Evolutionary conservation across 1,140 invertebrate species (phyloP).

Genomic region (Ceratina calcarata): DNA sequence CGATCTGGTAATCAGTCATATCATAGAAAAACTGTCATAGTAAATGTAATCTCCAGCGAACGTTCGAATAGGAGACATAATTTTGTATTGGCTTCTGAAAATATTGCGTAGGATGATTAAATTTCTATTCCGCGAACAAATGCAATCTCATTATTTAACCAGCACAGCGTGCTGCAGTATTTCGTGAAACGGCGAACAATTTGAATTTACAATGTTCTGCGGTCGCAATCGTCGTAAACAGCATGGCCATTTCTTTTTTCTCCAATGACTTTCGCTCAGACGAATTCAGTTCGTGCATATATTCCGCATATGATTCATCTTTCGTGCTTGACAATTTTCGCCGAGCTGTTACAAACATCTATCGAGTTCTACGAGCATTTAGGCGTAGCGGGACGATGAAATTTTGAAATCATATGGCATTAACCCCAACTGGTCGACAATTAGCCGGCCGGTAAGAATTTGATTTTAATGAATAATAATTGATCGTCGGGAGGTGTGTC

Average conservation of each 20-base stretch:
- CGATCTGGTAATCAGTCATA: slow-evolving; percentile 39
- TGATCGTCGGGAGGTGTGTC: not conserved
- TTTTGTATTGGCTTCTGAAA: too few relatives aligned
- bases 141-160: slow-evolving; percentile 18
- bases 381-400: too few relatives aligned
- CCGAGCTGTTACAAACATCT: too few relatives aligned
- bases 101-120: not conserved
- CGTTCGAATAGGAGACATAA: too few relatives aligned
- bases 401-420: too few relatives aligned
- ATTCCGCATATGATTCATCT: too few relatives aligned
- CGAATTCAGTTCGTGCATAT: not conserved
- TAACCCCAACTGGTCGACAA: not conserved
- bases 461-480: slow-evolving; percentile 38
- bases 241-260: not conserved
- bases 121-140: not conserved
- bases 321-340: too few relatives aligned
- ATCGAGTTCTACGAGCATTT: too few relatives aligned
- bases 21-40: not conserved
- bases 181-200: not conserved
- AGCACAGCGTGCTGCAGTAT: not conserved
- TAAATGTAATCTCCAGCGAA: too few relatives aligned
- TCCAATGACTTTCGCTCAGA: slow-evolving; percentile 8
- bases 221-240: slow-evolving; percentile 23
- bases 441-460: slow-evolving; percentile 11
- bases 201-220: slow-evolving; percentile 15